Evolutionary conservation across 2,888 invertebrate species (phyloP), one percentile per base, ranked within the genome.

Genomic region (Xiphydria camelus): DNA sequence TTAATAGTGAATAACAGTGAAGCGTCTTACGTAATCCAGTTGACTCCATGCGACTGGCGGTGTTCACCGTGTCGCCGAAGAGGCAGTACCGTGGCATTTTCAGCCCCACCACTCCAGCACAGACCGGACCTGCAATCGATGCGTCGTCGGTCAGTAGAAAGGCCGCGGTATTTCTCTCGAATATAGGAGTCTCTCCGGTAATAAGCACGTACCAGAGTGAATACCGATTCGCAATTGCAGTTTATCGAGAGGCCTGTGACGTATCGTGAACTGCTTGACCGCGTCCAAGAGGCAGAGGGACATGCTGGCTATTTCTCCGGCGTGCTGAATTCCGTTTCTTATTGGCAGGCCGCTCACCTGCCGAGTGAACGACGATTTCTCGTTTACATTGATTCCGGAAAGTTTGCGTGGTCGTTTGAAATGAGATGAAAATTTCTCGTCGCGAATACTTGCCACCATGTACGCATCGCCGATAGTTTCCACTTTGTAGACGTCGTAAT

Each of bases 1-100:
- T 9, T 4, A 40, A 17, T 20, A 17, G 25, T 29, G 22, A 47
- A 40, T 17, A 18, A 20, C 10, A n/a, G n/a, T 17, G 17, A 25
- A 17, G 26, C 15, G 51, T 78, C 83, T 83, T 74, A 88, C 88
- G 86, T 49, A 83, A 79, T 49, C 91, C 91, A 0, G 89, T 89
- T 0, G 91, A 91, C 76, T 92, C 92, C 82, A 92, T 90, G 14
- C 92, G 80, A 45, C 90, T 90, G 1, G 92, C 89, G 0, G 94
- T 94, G 68, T 94, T 94, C 1, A 94, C 94, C 0, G 94, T 94
- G 68, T 94, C 94, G 0, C 94, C 94, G 65, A 94, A 94, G 2
- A 94, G 78, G 65, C 94, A 94, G 67, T 93, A 94, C 33, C 94
- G 80, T 0, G 94, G 94, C 94, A 94, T 94, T 77, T 94, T 94